phyloP scores from a whole-genome alignment of 2,113 vertebrate species.

The Nothocercus nigrocapillus region DNA sequence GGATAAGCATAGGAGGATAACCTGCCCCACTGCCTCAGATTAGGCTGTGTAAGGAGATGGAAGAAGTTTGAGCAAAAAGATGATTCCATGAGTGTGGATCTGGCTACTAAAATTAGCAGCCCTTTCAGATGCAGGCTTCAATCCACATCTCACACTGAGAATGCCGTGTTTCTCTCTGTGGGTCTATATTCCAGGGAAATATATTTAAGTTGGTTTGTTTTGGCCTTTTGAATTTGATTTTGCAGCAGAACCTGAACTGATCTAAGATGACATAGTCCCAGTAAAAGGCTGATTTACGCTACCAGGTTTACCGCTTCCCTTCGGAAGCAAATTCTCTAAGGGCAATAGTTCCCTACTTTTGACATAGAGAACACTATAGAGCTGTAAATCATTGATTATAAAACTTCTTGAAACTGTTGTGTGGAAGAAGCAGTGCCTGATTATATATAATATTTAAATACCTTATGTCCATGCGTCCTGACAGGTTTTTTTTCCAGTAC shows the following conservation, averaged over 20 bases:
- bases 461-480: background rate
- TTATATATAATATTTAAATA: background rate
- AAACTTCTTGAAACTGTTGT: background rate
- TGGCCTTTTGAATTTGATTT: background rate
- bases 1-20: background rate
- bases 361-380: background rate
- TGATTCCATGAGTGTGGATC: background rate
- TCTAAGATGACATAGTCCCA: background rate
- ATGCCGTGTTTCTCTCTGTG: background rate
- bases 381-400: background rate
- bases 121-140: background rate
- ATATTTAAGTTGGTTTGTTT: background rate
- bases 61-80: background rate
- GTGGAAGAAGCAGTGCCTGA: background rate
- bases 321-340: background rate
- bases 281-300: background rate
- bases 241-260: background rate
- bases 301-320: background rate
- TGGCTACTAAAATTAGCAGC: background rate
- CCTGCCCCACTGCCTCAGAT: background rate
- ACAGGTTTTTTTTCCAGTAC: background rate
- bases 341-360: background rate
- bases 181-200: background rate
- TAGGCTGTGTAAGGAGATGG: background rate
- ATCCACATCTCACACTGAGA: background rate